Percentiles rank a stretch among this genome's conserved stretches.
Evolutionary conservation across 2,113 vertebrate genomes (phyloP).

Genomic region (Tragelaphus scriptus): DNA sequence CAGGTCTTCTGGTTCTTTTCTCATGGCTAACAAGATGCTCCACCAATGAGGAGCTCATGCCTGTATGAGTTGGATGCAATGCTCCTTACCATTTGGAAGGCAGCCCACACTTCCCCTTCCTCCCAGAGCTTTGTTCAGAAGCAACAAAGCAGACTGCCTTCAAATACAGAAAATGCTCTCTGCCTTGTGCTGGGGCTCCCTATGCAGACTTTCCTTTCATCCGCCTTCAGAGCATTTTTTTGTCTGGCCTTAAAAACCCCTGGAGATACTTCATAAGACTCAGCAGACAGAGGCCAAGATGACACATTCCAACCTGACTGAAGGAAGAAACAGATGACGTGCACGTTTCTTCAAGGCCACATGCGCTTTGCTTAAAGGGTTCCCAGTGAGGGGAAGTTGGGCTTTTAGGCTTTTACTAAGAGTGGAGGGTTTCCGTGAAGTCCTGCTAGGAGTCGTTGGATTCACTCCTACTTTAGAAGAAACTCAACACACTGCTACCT

Average conservation of each 20-base stretch:
- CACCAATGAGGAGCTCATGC: not conserved
- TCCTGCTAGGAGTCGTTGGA: not conserved
- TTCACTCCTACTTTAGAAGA: not conserved
- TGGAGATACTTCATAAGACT: constrained; percentile 45
- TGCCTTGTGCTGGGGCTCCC: not conserved
- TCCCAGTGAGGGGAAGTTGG: not conserved
- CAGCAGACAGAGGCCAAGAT: not conserved
- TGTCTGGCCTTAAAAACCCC: constrained; percentile 13
- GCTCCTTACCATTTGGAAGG: not conserved
- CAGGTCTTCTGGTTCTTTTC: rapidly evolving
- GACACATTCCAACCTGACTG: not conserved
- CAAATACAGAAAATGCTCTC: not conserved
- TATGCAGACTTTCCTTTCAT: constrained; percentile 37
- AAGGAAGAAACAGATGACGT: constrained; percentile 42
- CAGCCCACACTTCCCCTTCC: not conserved
- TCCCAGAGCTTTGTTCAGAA: not conserved
- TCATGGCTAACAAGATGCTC: not conserved
- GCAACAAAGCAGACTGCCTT: not conserved
- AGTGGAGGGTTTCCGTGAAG: not conserved
- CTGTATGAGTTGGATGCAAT: rapidly evolving
- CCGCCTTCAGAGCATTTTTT: not conserved
- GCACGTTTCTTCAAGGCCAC: not conserved
- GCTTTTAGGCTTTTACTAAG: not conserved
- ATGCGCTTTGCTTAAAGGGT: not conserved
- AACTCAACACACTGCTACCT: not conserved